Evolutionary conservation across 2,797 vertebrate genomes (phyloP), one percentile per base, ranked within the genome.

Genomic region (Clamator glandarius): DNA sequence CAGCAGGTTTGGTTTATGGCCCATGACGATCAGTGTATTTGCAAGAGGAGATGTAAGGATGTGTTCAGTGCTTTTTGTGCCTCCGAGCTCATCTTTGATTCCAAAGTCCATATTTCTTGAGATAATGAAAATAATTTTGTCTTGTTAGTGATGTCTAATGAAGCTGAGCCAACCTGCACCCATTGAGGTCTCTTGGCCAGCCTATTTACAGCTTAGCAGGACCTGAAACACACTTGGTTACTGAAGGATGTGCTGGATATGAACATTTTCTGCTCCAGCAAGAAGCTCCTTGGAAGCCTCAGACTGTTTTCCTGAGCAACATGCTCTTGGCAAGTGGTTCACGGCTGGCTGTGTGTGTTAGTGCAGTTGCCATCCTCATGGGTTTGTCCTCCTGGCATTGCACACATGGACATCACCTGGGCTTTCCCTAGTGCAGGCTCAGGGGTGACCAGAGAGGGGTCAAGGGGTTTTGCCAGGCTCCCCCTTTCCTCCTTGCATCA

Each of bases 401-500:
- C 29, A 46, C 42, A 13, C 1, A 0, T 15, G 16, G 59, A 31
- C 62, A 29, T 42, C 15, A 1, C 69, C 48, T 4, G 5, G 19
- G 26, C 68, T 55, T 74, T 73, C 84, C 28, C 28, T 11, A n/a
- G 10, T 25, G 42, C 26, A 33, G 83, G 11, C 39, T 66, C 68
- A 33, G 58, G 23, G 10, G 1, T 51, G 52, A 48, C 24, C 39
- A 59, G 20, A 44, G 29, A 25, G 19, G 46, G 50, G 9, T 21
- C 25, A 61, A 39, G 11, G 15, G 26, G 2, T 4, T 92, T 57
- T 87, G 17, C 18, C 5, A 59, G 68, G 29, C 26, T 58, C 42
- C 18, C 7, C 14, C 7, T 0, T 44, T 67, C n/a, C 74, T 62
- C 29, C 42, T 44, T 31, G 13, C 33, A 6, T n/a, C 0, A 0